Evolutionary conservation across 2,113 vertebrate genomes (phyloP).

Genomic region (Istiophorus platypterus): DNA sequence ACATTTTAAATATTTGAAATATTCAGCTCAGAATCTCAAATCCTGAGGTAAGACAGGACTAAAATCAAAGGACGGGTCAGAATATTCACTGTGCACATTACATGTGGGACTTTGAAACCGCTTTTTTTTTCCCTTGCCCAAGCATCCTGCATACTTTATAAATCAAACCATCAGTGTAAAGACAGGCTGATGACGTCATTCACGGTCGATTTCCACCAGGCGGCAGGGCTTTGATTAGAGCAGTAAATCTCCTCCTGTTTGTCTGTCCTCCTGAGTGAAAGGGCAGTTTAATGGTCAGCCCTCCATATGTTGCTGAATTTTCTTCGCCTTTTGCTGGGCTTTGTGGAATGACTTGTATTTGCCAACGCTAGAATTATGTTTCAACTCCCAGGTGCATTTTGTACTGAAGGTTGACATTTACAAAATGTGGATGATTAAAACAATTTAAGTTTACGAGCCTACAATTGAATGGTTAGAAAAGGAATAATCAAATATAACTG

Average conservation of each 20-base stretch:
- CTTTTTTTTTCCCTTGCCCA: slow-evolving; percentile 19
- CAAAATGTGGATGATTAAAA: slow-evolving; percentile 11
- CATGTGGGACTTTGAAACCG: slow-evolving; percentile 24
- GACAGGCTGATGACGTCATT: slow-evolving; percentile 81
- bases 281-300: slow-evolving; percentile 52
- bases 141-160: slow-evolving; percentile 57
- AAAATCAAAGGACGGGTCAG: neutral
- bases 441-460: slow-evolving; percentile 15
- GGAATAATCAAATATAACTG: neutral
- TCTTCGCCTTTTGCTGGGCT: slow-evolving; percentile 23
- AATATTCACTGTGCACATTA: slow-evolving; percentile 14
- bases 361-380: slow-evolving; percentile 26
- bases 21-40: slow-evolving; percentile 14
- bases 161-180: slow-evolving; percentile 72
- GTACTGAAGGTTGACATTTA: slow-evolving; percentile 2
- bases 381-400: neutral
- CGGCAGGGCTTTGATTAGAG: slow-evolving; percentile 76
- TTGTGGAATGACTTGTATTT: slow-evolving; percentile 7
- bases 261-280: slow-evolving; percentile 61
- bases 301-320: slow-evolving; percentile 52
- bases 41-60: slow-evolving; percentile 4
- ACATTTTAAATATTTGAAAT: neutral
- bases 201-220: slow-evolving; percentile 79
- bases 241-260: slow-evolving; percentile 77
- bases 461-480: neutral